A percentile compares a stretch with the other conserved stretches of the same genome.
These are phyloP conservation scores for Dryoscopus gambensis DNA, from an alignment of 2,113 vertebrate species.

Conservation along the genomic window DNA sequence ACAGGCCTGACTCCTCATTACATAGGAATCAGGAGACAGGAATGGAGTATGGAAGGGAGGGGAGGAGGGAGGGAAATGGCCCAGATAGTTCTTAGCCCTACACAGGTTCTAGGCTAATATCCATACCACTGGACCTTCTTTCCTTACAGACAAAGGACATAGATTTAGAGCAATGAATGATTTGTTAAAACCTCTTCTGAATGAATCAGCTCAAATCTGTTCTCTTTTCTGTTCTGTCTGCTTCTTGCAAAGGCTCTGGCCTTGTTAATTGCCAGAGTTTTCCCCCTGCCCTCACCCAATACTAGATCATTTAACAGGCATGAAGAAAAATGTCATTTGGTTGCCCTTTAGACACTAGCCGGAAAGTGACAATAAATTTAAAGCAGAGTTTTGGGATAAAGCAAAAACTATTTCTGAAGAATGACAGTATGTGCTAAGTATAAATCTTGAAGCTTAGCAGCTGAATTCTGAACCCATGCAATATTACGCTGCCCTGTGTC, in stretches of 20 bases:
- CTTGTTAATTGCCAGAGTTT: neutral
- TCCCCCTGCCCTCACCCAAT: neutral
- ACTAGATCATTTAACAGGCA: constrained; percentile 6
- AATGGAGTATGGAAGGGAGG: neutral
- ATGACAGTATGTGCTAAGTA: neutral
- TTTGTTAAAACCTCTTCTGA: neutral
- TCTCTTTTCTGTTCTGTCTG: neutral
- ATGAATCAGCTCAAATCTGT: neutral
- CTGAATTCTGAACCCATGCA: neutral
- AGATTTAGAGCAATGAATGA: neutral
- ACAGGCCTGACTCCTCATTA: neutral
- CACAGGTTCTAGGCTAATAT: neutral
- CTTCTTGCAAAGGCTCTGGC: constrained; percentile 2
- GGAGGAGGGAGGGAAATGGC: neutral
- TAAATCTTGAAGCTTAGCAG: constrained; percentile 18
- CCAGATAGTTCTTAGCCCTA: neutral
- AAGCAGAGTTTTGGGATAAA: constrained; percentile 18
- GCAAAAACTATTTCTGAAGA: constrained; percentile 35
- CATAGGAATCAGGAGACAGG: neutral
- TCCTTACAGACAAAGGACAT: neutral
- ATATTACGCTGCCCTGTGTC: neutral
- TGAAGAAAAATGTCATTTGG: constrained; percentile 36
- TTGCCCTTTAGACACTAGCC: constrained; percentile 25
- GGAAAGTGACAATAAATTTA: constrained; percentile 45
- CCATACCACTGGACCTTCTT: neutral